Percentiles rank a stretch among this genome's conserved stretches.
phyloP scores from a whole-genome alignment of 2,113 vertebrate species.

The Blennius ocellaris region DNA sequence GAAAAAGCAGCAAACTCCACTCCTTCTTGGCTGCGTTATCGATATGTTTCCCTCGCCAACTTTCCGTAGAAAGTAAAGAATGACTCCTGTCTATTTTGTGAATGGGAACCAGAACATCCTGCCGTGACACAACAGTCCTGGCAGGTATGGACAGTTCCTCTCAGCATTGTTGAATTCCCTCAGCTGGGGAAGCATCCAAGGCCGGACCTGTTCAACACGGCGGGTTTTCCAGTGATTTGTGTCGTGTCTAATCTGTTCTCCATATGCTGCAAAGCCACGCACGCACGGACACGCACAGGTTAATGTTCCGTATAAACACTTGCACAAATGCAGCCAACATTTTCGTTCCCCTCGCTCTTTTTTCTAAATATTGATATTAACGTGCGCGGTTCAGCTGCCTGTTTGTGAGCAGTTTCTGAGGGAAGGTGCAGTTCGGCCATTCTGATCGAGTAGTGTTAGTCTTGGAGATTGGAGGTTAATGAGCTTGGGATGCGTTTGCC shows the following conservation, averaged over 20 bases:
- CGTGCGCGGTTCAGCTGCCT: constrained; percentile 16
- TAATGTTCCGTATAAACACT: constrained; percentile 16
- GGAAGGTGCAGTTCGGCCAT: constrained; percentile 22
- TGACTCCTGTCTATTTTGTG: constrained; percentile 16
- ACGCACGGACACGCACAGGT: constrained; percentile 29
- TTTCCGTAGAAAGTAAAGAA: constrained; percentile 30
- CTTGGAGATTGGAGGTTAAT: constrained; percentile 54
- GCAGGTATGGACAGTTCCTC: constrained; percentile 50
- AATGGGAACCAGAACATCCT: constrained; percentile 42
- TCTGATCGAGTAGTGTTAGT: constrained; percentile 40
- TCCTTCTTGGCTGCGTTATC: neutral
- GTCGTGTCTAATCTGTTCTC: constrained; percentile 75
- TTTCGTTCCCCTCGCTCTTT: constrained; percentile 41
- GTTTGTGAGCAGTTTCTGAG: constrained; percentile 23
- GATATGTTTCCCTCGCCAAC: constrained; percentile 3
- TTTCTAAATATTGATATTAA: constrained; percentile 36
- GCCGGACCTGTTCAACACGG: constrained; percentile 59
- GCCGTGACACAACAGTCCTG: constrained; percentile 47
- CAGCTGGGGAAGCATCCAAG: constrained; percentile 66
- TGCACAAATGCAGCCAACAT: constrained; percentile 26
- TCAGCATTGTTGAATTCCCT: constrained; percentile 71
- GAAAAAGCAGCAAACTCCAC: neutral
- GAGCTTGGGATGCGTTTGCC: constrained; percentile 48
- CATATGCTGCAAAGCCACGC: constrained; percentile 68
- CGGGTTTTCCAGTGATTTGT: constrained; percentile 75